Percentiles rank a stretch among this genome's conserved stretches.
These are phyloP conservation scores for Caenorhabditis latens DNA, from an alignment of 1,140 invertebrate species.

Conservation along the genomic window DNA sequence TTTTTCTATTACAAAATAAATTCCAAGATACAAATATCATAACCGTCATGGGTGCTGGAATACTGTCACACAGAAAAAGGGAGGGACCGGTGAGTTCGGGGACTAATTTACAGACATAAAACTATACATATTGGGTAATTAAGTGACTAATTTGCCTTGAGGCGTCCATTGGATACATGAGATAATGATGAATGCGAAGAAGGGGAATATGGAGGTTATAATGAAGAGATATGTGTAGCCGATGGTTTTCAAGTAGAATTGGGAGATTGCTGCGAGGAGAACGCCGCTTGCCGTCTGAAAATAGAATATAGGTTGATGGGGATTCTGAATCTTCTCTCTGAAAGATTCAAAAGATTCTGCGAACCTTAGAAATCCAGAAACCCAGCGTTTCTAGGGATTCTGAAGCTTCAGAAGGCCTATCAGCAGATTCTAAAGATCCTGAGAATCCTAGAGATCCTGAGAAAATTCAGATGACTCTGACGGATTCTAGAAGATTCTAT, in stretches of 20 bases:
- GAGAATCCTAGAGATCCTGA: too few relatives aligned
- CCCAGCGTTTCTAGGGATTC: too few relatives aligned
- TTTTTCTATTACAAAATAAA: neutral
- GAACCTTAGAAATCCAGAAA: too few relatives aligned
- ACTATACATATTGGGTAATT: neutral
- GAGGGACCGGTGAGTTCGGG: too few relatives aligned
- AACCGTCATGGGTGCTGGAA: neutral
- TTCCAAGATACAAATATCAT: too few relatives aligned
- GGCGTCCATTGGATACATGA: conserved; percentile 73
- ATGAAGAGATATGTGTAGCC: conserved; percentile 77
- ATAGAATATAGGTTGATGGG: neutral
- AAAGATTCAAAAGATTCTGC: too few relatives aligned
- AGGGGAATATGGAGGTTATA: conserved; percentile 74
- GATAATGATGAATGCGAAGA: conserved; percentile 74
- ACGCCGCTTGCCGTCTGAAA: conserved; percentile 73
- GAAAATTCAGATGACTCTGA: too few relatives aligned
- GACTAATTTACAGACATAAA: too few relatives aligned
- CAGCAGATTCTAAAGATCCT: too few relatives aligned
- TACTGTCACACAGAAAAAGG: neutral
- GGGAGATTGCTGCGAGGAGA: conserved; percentile 69
- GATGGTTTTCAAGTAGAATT: conserved; percentile 71
- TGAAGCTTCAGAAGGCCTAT: too few relatives aligned
- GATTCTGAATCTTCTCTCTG: neutral
- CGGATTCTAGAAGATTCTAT: too few relatives aligned
- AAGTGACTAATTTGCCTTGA: conserved; percentile 69